phyloP scores from a whole-genome alignment of 2,888 invertebrate species.

The Drosophila helvetica region DNA sequence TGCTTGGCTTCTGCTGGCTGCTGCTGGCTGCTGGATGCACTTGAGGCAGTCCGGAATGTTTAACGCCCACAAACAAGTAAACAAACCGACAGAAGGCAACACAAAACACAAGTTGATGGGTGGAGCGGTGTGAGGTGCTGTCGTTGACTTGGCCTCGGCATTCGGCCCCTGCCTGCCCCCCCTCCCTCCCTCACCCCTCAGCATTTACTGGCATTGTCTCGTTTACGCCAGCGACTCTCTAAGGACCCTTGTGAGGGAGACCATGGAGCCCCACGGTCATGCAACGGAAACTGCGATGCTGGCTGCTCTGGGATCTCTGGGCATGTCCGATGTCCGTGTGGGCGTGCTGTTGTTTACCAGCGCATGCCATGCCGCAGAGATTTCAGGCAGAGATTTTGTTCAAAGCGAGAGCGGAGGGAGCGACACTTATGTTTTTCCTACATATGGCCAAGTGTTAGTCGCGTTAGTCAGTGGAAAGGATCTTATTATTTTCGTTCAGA shows the following conservation, averaged over 20 bases:
- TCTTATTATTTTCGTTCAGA: too few relatives aligned
- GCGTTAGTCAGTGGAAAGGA: background rate
- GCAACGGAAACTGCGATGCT: conserved; percentile 52
- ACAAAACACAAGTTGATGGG: background rate
- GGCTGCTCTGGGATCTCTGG: conserved; percentile 2
- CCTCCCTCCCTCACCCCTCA: background rate
- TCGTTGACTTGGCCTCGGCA: conserved; percentile 25
- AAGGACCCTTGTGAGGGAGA: conserved; percentile 63
- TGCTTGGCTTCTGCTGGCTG: background rate
- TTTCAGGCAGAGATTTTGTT: conserved; percentile 54
- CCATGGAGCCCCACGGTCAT: conserved; percentile 27
- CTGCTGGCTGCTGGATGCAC: conserved; percentile 33
- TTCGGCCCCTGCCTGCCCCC: background rate
- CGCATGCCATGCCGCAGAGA: conserved; percentile 44
- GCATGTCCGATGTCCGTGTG: conserved; percentile 22
- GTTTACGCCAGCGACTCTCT: conserved; percentile 71
- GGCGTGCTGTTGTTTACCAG: conserved; percentile 25
- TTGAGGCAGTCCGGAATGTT: conserved; percentile 60
- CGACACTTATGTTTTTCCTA: conserved; percentile 9
- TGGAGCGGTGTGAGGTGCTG: conserved; percentile 6
- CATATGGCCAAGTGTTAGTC: conserved; percentile 40
- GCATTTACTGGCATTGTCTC: conserved; percentile 57
- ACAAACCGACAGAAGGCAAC: conserved; percentile 11
- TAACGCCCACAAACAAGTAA: conserved; percentile 60
- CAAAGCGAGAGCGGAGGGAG: background rate